Base-by-base conservation (phyloP, 2,888 invertebrate species). In the Tachina lurida region DNA sequence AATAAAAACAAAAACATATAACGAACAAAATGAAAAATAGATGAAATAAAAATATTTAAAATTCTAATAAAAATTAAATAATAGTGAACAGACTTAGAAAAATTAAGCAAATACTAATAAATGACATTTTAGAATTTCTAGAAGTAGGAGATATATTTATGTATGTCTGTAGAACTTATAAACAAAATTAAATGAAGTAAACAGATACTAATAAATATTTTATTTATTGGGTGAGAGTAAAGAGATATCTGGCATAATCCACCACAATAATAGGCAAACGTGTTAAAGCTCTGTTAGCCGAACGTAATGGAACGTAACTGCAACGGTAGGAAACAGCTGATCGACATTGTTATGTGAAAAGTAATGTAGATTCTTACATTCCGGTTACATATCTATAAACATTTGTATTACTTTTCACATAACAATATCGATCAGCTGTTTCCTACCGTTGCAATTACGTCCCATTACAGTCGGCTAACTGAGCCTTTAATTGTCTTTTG, bases 51-150 rank as follows among this genome's bases (percentile, higher is more conserved):
- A 56, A 60, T 77, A 67, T 73, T 83, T 77, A 9, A 70, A 77
- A 73, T 67, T 60, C n/a, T 73, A 83, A 77, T 77, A 65, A 77
- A 83, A 73, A 67, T 77, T 60, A 83, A 77, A 83, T 67, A 77
- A 83, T 67, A 67, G 65, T 60, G 60, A 67, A 68, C 52, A 67
- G n/a, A 67, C 5, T 7, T 7, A 62, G 65, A 43, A 22, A 43
- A 22, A 12, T 31, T 22, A 60, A 56, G 43, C 43, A 81, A 54
- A 68, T 45, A 41, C 56, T 15, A 56, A 67, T 56, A 65, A 58
- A 80, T 41, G 75, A 63, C 15, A 58, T 45, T 31, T 31, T 47
- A 45, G 17, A 63, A 65, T 39, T 60, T 73, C 1, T 19, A 3
- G 17, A 31, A 19, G 7, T 3, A 60, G 47, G 9, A 41, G 15